Evolutionary conservation across 2,888 invertebrate genomes (phyloP).

Genomic region (Lasioglossum zephyrum): DNA sequence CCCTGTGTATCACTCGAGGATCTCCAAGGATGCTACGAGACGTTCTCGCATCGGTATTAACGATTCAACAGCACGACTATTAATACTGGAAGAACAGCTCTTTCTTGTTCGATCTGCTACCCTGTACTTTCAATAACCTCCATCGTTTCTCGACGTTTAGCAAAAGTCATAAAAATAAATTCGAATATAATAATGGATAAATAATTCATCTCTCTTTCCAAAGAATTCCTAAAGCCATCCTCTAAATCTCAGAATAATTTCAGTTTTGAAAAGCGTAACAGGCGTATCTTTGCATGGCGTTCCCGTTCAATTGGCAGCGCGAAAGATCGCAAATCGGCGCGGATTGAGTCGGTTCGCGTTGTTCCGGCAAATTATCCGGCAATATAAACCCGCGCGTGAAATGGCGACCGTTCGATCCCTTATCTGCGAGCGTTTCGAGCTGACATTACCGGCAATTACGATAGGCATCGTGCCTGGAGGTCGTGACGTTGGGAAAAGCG

Average conservation of each 20-base stretch:
- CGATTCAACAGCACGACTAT: conserved; percentile 11
- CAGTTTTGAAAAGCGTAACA: not conserved
- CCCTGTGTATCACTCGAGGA: not conserved
- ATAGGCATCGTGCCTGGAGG: conserved; percentile 62
- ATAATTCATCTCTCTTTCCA: not conserved
- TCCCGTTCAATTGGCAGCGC: conserved; percentile 25
- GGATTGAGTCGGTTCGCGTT: conserved; percentile 27
- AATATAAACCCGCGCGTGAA: conserved; percentile 51
- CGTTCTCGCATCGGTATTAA: not conserved
- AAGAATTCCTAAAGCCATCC: not conserved
- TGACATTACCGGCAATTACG: conserved; percentile 58
- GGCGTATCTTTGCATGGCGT: not conserved
- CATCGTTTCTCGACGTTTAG: no score
- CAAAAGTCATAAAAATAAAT: no score
- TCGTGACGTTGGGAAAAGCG: conserved; percentile 51
- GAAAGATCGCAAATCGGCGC: conserved; percentile 16
- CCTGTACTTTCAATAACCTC: not conserved
- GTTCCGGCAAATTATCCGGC: conserved; percentile 51
- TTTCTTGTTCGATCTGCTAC: not conserved
- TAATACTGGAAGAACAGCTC: not conserved
- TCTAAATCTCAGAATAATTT: not conserved
- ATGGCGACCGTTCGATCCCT: conserved; percentile 54
- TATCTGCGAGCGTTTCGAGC: conserved; percentile 49
- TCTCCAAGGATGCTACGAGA: not conserved
- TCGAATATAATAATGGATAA: no score